Conservation (phyloP, 2,888 invertebrate genomes). For the Peribatodes rhomboidaria region DNA sequence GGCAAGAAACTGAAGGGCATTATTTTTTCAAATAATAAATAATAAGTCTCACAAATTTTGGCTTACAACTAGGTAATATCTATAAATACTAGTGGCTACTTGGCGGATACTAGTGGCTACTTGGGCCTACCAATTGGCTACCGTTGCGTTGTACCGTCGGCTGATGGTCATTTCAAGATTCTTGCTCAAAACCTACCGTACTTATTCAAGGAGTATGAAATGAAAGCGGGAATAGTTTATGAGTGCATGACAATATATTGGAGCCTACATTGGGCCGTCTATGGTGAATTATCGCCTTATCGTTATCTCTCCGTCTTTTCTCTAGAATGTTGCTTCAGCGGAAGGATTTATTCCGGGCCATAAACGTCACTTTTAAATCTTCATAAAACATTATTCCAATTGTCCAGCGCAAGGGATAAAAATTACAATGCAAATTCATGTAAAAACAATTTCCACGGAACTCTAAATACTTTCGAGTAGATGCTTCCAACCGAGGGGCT, state of each 20-base stretch:
- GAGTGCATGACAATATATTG: not conserved
- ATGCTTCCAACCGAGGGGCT: constrained; percentile 46
- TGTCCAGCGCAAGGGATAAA: constrained; percentile 25
- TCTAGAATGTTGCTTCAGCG: constrained; percentile 3
- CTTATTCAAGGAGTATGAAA: no score
- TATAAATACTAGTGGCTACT: no score
- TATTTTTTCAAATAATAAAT: no score
- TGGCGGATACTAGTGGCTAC: no score
- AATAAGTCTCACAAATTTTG: no score
- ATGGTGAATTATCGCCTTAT: not conserved
- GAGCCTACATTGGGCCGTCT: not conserved
- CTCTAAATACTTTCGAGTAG: constrained; percentile 47
- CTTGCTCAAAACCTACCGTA: no score
- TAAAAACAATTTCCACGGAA: constrained; percentile 48
- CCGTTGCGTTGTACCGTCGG: no score
- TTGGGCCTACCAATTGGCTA: no score
- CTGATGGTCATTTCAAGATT: no score
- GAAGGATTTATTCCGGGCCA: constrained; percentile 2
- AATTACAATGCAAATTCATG: constrained; percentile 39
- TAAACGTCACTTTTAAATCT: constrained; percentile 11
- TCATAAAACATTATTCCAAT: constrained; percentile 13
- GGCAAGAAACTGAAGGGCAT: no score
- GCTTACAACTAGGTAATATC: no score
- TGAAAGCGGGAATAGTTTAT: not conserved
- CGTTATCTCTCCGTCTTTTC: not conserved